phyloP scores from a whole-genome alignment of 2,888 invertebrate genomes.

The Plagiodera versicolora region DNA sequence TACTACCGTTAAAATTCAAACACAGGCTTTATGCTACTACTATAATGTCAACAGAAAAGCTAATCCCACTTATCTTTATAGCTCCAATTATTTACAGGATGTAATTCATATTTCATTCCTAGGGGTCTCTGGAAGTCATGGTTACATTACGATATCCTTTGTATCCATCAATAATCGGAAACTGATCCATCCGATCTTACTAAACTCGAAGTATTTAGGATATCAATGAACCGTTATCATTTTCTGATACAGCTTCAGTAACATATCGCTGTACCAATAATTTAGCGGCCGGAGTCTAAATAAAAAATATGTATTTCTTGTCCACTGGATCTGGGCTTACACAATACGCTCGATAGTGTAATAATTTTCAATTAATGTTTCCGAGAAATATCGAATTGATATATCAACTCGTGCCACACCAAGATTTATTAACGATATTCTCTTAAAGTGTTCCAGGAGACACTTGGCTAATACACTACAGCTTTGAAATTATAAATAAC shows the following conservation, averaged over 20 bases:
- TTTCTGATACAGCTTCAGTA: no score
- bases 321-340: not conserved
- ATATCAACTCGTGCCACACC: not conserved
- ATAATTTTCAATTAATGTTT: not conserved
- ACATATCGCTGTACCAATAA: no score
- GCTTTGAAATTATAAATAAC: not conserved
- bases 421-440: not conserved
- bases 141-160: conserved; percentile 26
- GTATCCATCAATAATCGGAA: conserved; percentile 24
- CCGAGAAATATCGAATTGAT: not conserved
- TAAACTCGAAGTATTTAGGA: no score
- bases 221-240: no score
- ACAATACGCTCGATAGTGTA: not conserved
- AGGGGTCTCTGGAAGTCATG: conserved; percentile 21
- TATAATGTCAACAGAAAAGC: conserved; percentile 31
- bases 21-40: conserved; percentile 26
- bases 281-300: no score
- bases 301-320: no score
- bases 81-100: conserved; percentile 39
- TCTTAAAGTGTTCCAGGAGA: not conserved
- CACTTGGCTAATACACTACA: not conserved
- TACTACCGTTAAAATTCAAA: conserved; percentile 28
- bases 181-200: no score
- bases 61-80: conserved; percentile 40
- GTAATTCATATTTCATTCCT: conserved; percentile 36